These are phyloP conservation scores for Nannobrachium achirus DNA, from an alignment of 2,113 vertebrate species.

Conservation along the genomic window DNA sequence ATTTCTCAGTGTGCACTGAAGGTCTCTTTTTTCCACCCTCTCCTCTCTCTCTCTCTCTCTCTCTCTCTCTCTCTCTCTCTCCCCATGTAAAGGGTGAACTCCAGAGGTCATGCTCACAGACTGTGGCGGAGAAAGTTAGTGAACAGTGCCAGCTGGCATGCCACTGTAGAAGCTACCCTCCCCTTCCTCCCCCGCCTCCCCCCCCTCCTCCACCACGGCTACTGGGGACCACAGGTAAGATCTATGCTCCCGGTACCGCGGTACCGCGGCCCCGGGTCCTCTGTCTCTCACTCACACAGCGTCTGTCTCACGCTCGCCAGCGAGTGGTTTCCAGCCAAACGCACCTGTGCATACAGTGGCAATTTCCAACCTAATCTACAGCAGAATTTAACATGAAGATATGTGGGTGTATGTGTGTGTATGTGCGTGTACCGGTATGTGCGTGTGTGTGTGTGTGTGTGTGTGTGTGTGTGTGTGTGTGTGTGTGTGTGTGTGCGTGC, in stretches of 20 bases:
- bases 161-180: conserved; percentile 91
- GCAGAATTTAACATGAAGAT: conserved; percentile 32
- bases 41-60: conserved; percentile 11
- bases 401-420: conserved; percentile 13
- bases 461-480: neutral
- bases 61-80: conserved; percentile 44
- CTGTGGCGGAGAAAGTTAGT: conserved; percentile 84
- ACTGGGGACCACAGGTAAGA: conserved; percentile 85
- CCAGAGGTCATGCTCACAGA: conserved; percentile 92
- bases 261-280: too few relatives aligned
- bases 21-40: conserved; percentile 20
- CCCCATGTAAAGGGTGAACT: conserved; percentile 85
- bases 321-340: too few relatives aligned
- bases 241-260: conserved; percentile 15
- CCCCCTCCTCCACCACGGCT: conserved; percentile 91
- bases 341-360: too few relatives aligned
- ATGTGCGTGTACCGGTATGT: neutral
- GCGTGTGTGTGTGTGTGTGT: neutral
- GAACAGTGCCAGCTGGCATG: conserved; percentile 90
- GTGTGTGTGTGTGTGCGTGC: neutral
- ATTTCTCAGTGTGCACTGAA: conserved; percentile 54
- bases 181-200: conserved; percentile 89
- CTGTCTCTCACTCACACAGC: conserved; percentile 31
- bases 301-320: conserved; percentile 35
- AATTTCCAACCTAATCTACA: conserved; percentile 18